phyloP scores from a whole-genome alignment of 2,888 invertebrate genomes.

The Leptopilina myrica region DNA sequence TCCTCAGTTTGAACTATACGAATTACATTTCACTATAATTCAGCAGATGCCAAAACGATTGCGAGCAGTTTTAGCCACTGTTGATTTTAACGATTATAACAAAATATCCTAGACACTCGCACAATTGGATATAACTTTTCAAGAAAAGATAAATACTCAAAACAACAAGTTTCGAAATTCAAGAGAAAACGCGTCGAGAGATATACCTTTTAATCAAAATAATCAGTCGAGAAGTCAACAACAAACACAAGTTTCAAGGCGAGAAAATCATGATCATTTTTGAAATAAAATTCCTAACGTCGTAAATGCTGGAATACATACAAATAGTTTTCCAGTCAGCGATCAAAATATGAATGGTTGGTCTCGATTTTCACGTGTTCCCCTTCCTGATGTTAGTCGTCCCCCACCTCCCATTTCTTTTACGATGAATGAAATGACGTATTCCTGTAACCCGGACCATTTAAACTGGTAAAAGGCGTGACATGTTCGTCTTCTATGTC shows the following conservation, averaged over 20 bases:
- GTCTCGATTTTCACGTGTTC: background rate
- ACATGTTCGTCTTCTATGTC: too few species aligned
- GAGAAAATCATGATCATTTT: background rate
- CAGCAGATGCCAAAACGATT: background rate
- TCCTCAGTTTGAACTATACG: background rate
- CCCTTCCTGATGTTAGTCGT: background rate
- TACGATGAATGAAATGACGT: background rate
- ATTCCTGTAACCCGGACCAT: too few species aligned
- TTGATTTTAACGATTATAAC: background rate
- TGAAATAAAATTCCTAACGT: background rate
- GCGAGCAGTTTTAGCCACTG: background rate
- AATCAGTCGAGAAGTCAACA: background rate
- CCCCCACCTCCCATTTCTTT: background rate
- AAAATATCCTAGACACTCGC: background rate
- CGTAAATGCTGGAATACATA: background rate
- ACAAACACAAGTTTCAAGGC: background rate
- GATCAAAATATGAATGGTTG: background rate
- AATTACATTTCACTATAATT: conserved; percentile 1
- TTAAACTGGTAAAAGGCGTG: too few species aligned
- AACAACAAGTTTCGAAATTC: background rate
- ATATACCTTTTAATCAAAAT: background rate
- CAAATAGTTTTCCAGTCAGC: background rate
- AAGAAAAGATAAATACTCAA: conserved; percentile 4
- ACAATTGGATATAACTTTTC: background rate
- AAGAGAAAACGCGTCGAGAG: background rate